Base-by-base conservation (phyloP, 1,140 invertebrate genomes). In the Tetragnatha versicolor region DNA sequence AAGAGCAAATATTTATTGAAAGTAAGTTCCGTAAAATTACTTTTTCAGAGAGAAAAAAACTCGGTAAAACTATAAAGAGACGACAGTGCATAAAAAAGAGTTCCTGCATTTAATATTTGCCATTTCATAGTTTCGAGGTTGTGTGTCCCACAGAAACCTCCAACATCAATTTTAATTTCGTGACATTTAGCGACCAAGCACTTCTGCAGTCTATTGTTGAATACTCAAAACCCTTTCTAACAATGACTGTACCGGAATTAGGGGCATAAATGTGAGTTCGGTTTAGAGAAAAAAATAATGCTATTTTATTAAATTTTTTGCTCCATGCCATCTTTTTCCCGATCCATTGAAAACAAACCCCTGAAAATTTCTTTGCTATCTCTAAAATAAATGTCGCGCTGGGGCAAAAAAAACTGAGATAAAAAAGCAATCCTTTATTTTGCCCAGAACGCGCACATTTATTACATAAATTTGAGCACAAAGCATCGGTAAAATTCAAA, bases 151-250 rank as follows among this genome's bases (percentile, higher is more conserved):
- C 12, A 47, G 20, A 47, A 65, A 47, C 25, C 63, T 35, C 35
- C 37, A 53, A 29, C 68, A 70, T 70, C 68, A 70, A 70, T 70
- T 70, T 70, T 70, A 70, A 70, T 70, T 70, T 70, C 49, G 47
- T 55, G 31, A 39, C 49, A 55, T 70, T 70, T 70, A 70, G 29
- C 31, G 35, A 42, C 68, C 33, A 37, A 55, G 20, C 51, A 47
- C 63, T 20, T 55, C 47, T 35, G 14, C 35, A 37, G 10, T 14
- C 68, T 42, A 70, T 70, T 70, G 68, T 70, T 70, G 45, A 70
- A 53, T 55, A 35, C 49, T 70, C 68, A 70, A 70, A 70, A 55
- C 12, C 51, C 49, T 70, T 27, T 17, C 31, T 37, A 70, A 70
- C 68, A 70, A 70, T 55, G 39, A 51, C 22, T 35, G 37, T 53